Percentiles rank a stretch among this genome's conserved stretches.
These are phyloP conservation scores for Nematolebias whitei DNA, from an alignment of 2,113 vertebrate species.

Conservation along the genomic window DNA sequence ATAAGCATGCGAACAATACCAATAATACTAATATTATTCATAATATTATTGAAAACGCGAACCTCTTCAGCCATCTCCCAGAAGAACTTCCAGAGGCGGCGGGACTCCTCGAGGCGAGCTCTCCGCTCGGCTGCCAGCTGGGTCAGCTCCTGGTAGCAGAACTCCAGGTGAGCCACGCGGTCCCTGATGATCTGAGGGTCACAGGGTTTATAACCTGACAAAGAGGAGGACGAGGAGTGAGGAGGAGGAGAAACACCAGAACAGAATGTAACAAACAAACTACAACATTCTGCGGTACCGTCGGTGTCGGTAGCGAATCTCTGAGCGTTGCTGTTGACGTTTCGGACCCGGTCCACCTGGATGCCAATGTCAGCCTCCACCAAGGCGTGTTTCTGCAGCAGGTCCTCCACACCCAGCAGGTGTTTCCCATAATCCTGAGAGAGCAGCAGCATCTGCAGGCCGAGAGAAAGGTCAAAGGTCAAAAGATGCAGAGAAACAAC, in stretches of 20 bases:
- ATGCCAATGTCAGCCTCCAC: slow-evolving; percentile 96
- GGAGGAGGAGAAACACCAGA: background rate
- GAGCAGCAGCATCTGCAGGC: slow-evolving; percentile 90
- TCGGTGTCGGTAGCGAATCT: slow-evolving; percentile 90
- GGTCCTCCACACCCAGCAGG: slow-evolving; percentile 94
- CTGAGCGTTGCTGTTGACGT: slow-evolving; percentile 94
- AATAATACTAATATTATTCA: background rate
- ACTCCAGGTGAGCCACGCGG: slow-evolving; percentile 95
- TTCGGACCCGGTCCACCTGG: slow-evolving; percentile 92
- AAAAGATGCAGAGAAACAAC: background rate
- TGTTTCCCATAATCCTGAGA: slow-evolving; percentile 99
- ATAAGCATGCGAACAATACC: background rate
- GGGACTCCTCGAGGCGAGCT: slow-evolving; percentile 93
- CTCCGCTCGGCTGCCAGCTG: slow-evolving; percentile 92
- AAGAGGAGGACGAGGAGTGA: background rate
- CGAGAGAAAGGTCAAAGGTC: background rate
- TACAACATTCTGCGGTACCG: slow-evolving; percentile 69
- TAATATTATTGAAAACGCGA: background rate
- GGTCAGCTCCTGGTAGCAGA: slow-evolving; percentile 96
- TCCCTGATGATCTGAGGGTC: slow-evolving; percentile 97
- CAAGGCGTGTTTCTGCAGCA: slow-evolving; percentile 95
- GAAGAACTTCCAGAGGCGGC: slow-evolving; percentile 99
- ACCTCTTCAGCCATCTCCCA: slow-evolving; percentile 99
- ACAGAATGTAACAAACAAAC: too few species aligned
- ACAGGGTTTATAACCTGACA: slow-evolving; percentile 93